Evolutionary conservation across 2,797 vertebrate species (phyloP).

Genomic region (Takifugu rubripes): DNA sequence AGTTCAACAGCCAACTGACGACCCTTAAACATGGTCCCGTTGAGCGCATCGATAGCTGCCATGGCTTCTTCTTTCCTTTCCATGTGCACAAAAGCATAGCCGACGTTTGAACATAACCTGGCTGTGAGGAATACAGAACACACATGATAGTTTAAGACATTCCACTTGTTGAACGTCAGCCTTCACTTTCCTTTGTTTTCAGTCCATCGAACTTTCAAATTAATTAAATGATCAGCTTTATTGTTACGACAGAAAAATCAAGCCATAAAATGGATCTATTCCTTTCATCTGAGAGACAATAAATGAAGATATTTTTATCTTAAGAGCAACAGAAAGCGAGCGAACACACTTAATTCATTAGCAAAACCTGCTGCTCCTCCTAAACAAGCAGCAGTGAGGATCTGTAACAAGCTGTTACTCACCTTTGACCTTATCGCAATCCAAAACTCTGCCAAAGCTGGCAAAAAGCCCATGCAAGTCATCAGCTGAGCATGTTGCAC

Average conservation of each 20-base stretch:
- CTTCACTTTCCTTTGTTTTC: background rate
- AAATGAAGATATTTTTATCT: background rate
- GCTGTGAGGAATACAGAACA: slow-evolving; percentile 55
- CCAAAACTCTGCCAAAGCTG: slow-evolving; percentile 89
- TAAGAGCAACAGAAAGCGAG: background rate
- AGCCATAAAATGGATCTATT: too few relatives aligned
- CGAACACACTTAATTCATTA: too few relatives aligned
- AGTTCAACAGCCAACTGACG: slow-evolving; percentile 93
- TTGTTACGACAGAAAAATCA: too few relatives aligned
- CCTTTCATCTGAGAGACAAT: too few relatives aligned
- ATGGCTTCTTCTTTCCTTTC: slow-evolving; percentile 93
- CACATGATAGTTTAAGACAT: background rate
- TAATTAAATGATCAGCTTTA: too few relatives aligned
- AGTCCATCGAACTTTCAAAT: too few relatives aligned
- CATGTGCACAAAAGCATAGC: slow-evolving; percentile 98
- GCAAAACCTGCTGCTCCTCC: too few relatives aligned
- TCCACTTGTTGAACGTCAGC: background rate
- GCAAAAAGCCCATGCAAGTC: slow-evolving; percentile 91
- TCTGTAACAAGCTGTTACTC: slow-evolving; percentile 18
- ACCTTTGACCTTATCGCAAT: slow-evolving; percentile 98
- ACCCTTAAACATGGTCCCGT: slow-evolving; percentile 92
- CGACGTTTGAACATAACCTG: slow-evolving; percentile 83
- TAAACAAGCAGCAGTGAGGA: background rate
- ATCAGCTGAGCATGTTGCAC: slow-evolving; percentile 86
- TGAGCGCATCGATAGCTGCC: slow-evolving; percentile 89